phyloP scores from a whole-genome alignment of 1,140 invertebrate genomes.

The Pantala flavescens region DNA sequence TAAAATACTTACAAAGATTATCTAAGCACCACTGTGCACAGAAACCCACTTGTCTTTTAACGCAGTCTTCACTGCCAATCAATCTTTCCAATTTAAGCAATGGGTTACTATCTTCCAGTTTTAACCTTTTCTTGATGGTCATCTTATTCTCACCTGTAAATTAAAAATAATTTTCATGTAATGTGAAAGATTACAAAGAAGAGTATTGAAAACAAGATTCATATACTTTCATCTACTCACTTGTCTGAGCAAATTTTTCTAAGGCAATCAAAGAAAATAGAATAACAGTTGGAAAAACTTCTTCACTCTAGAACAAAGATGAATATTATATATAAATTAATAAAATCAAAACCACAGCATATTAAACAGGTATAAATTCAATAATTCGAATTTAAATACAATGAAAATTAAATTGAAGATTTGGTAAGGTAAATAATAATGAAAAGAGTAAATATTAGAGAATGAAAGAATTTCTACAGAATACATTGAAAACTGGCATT shows the following conservation, averaged over 20 bases:
- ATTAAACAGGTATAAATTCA: too few species aligned
- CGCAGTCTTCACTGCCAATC: slow-evolving; percentile 44
- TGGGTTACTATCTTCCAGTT: slow-evolving; percentile 47
- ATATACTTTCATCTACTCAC: slow-evolving; percentile 38
- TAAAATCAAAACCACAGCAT: too few species aligned
- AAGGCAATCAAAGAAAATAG: slow-evolving; percentile 82
- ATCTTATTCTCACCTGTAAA: slow-evolving; percentile 70
- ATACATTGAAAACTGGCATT: too few species aligned
- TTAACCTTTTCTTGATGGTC: slow-evolving; percentile 58
- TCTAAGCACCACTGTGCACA: slow-evolving; percentile 88
- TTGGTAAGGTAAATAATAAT: too few species aligned
- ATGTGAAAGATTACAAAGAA: slow-evolving; percentile 15
- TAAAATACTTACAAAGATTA: slow-evolving; percentile 71
- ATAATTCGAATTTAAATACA: too few species aligned
- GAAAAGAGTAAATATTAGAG: too few species aligned
- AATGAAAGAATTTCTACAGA: too few species aligned
- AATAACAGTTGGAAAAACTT: slow-evolving; percentile 60
- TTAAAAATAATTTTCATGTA: slow-evolving; percentile 19
- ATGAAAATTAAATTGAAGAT: too few species aligned
- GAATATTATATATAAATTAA: background rate
- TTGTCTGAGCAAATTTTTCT: slow-evolving; percentile 91
- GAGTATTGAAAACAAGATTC: background rate
- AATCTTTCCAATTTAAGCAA: slow-evolving; percentile 55
- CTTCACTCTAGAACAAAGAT: slow-evolving; percentile 42
- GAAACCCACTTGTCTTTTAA: slow-evolving; percentile 78